Percentiles rank a stretch among this genome's conserved stretches.
Conservation (phyloP, 2,797 vertebrate genomes). For the Clamator glandarius region DNA sequence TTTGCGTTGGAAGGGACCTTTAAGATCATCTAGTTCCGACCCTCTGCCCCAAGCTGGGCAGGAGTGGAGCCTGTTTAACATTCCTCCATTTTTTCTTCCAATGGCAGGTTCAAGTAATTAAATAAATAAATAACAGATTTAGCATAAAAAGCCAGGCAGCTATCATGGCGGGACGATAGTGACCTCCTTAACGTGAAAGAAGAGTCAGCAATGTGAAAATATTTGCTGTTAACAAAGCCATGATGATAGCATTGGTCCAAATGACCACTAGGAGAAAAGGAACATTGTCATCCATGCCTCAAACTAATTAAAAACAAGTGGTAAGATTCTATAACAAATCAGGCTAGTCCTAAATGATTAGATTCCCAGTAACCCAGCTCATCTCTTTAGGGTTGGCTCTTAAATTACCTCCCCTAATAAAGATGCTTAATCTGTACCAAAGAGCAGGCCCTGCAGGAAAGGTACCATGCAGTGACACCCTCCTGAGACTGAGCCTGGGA, state of each 20-base stretch:
- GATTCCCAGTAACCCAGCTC: not conserved
- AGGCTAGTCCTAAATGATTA: not conserved
- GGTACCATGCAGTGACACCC: not conserved
- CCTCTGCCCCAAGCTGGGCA: too few relatives aligned
- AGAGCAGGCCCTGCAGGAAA: too few relatives aligned
- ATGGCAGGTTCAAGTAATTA: not conserved
- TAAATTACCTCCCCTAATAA: not conserved
- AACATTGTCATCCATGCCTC: not conserved
- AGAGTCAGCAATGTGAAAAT: not conserved
- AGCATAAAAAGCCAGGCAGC: not conserved
- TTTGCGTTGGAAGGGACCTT: too few relatives aligned
- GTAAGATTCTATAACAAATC: not conserved
- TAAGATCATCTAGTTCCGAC: too few relatives aligned
- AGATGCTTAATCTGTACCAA: not conserved
- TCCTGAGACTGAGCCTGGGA: rapidly evolving
- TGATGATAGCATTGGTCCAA: not conserved
- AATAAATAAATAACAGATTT: not conserved
- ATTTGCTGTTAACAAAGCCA: not conserved
- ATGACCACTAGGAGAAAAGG: not conserved
- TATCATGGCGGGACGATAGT: not conserved
- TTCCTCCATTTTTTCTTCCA: not conserved
- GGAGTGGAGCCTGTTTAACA: not conserved
- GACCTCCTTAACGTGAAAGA: not conserved
- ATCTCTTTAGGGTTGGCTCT: not conserved
- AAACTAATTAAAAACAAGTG: not conserved